phyloP scores from a whole-genome alignment of 1,140 invertebrate genomes.

The Platorchestia sp. region DNA sequence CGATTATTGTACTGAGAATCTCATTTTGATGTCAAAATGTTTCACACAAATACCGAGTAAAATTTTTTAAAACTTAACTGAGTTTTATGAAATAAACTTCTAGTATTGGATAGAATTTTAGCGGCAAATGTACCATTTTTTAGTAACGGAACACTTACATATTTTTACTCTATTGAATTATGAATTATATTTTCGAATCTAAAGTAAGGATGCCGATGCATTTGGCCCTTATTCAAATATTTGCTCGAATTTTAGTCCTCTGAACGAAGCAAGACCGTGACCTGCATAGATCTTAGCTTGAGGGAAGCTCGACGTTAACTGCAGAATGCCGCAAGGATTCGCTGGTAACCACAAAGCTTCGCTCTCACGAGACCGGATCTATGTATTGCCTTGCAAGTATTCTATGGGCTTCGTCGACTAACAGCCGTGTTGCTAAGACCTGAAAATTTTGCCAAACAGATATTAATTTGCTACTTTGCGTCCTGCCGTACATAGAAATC shows the following conservation, averaged over 20 bases:
- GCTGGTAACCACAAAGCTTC: not conserved
- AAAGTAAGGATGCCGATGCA: not conserved
- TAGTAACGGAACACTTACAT: not conserved
- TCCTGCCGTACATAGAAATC: too few species aligned
- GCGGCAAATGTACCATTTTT: not conserved
- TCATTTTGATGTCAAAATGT: not conserved
- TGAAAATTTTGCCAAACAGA: not conserved
- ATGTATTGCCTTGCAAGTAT: too few species aligned
- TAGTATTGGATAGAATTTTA: too few species aligned
- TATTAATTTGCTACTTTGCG: too few species aligned
- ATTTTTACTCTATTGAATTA: not conserved
- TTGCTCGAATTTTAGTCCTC: not conserved
- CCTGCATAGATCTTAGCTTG: not conserved
- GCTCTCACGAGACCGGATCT: not conserved
- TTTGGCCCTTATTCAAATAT: not conserved
- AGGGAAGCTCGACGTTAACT: not conserved
- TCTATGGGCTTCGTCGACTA: too few species aligned
- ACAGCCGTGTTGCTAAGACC: too few species aligned
- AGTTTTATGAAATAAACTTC: too few species aligned
- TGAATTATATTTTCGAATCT: not conserved
- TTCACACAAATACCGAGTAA: too few species aligned
- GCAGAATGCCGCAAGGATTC: not conserved
- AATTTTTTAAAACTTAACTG: too few species aligned
- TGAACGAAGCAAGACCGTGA: not conserved
- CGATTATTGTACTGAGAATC: not conserved